phyloP scores from a whole-genome alignment of 92 coral and sea anemone genomes.

The Zoanthus gigantus region DNA sequence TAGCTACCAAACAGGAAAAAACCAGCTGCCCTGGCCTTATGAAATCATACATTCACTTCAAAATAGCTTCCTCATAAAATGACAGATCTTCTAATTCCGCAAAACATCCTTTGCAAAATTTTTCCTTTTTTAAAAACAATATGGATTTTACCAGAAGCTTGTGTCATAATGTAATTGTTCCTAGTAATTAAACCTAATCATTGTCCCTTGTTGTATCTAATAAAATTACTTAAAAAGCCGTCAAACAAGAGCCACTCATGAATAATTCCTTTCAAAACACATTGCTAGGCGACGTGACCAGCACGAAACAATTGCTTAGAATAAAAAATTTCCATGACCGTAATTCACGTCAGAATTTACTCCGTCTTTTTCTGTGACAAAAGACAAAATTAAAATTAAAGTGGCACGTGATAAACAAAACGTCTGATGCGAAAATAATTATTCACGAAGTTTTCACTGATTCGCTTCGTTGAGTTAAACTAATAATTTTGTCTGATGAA shows the following conservation, averaged over 20 bases:
- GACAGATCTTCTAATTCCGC: neutral
- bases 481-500: constrained; percentile 74
- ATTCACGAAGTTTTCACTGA: constrained; percentile 32
- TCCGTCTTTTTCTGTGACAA: constrained; percentile 3
- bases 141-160: constrained; percentile 45
- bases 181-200: constrained; percentile 68
- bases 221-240: constrained; percentile 82
- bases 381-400: constrained; percentile 6
- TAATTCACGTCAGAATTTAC: constrained; percentile 14
- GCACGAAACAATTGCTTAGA: constrained; percentile 29
- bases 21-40: constrained; percentile 53
- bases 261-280: constrained; percentile 63
- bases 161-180: constrained; percentile 66
- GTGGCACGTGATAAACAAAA: constrained; percentile 14
- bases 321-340: neutral
- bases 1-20: constrained; percentile 37
- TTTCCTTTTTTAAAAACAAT: neutral
- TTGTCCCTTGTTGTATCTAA: constrained; percentile 79
- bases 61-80: neutral
- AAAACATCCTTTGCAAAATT: neutral
- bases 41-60: constrained; percentile 35
- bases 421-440: constrained; percentile 10
- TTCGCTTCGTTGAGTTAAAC: constrained; percentile 78
- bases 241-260: constrained; percentile 77
- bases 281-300: constrained; percentile 48